These are phyloP conservation scores for Phalacrocorax pelagicus DNA, from an alignment of 2,113 vertebrate species.

Conservation along the genomic window DNA sequence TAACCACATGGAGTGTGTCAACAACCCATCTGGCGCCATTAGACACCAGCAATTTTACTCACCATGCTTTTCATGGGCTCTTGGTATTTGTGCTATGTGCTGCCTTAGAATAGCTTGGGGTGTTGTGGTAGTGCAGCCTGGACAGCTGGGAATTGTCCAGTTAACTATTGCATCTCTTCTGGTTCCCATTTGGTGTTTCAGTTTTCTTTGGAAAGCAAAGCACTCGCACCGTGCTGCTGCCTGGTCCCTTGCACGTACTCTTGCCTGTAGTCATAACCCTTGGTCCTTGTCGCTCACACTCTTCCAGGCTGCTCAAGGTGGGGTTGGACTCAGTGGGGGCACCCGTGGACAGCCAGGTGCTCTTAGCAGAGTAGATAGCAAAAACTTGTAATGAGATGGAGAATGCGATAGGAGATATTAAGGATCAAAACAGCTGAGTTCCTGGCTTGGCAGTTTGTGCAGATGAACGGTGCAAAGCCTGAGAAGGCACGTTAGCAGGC, in stretches of 20 bases:
- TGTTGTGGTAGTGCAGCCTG: background rate
- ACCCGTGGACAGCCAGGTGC: background rate
- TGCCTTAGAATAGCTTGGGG: constrained; percentile 36
- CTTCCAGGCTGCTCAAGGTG: background rate
- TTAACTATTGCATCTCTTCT: constrained; percentile 30
- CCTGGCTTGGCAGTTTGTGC: background rate
- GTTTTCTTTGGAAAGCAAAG: background rate
- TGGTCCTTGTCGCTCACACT: background rate
- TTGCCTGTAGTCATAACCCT: fast-evolving
- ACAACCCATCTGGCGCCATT: constrained; percentile 50
- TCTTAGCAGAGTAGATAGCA: background rate
- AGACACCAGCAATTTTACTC: constrained; percentile 37
- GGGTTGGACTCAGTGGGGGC: background rate
- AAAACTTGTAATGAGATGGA: background rate
- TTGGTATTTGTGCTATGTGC: constrained; percentile 65
- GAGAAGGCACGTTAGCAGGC: background rate
- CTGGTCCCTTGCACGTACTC: fast-evolving
- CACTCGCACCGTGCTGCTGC: fast-evolving
- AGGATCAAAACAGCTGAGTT: background rate
- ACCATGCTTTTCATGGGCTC: constrained; percentile 31
- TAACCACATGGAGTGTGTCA: constrained; percentile 64
- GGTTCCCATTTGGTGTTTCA: background rate
- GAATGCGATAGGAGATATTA: background rate
- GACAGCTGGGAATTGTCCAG: constrained; percentile 53
- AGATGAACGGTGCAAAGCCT: background rate